A percentile compares a stretch with the other conserved stretches of the same genome.
Evolutionary conservation across 2,888 invertebrate genomes (phyloP).

Genomic region (Himalopsyche tibetana): DNA sequence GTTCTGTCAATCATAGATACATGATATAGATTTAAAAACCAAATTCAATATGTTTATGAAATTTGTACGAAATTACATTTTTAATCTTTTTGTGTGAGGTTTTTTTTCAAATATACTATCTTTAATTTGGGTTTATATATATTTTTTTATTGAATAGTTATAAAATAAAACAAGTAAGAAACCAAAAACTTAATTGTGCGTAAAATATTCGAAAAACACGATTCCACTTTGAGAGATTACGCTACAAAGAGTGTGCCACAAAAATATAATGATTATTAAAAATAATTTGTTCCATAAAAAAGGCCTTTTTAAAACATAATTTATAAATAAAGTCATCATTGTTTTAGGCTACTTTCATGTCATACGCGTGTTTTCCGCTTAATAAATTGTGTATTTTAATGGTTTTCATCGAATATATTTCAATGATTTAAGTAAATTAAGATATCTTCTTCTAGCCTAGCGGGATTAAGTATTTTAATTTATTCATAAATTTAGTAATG

Average conservation of each 20-base stretch:
- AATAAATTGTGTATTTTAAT: constrained; percentile 2
- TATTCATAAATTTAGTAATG: too few relatives aligned
- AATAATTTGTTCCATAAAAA: not conserved
- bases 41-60: too few relatives aligned
- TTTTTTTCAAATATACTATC: too few relatives aligned
- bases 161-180: too few relatives aligned
- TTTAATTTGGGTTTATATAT: too few relatives aligned
- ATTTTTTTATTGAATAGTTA: too few relatives aligned
- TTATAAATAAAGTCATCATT: not conserved
- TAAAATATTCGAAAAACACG: not conserved
- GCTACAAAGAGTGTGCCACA: not conserved
- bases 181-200: too few relatives aligned
- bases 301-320: not conserved
- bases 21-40: too few relatives aligned
- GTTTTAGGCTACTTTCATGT: not conserved
- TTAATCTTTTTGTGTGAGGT: too few relatives aligned
- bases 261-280: constrained; percentile 38
- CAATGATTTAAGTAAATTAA: constrained; percentile 18
- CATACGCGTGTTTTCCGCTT: not conserved
- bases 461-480: too few relatives aligned
- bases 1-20: too few relatives aligned
- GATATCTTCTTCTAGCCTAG: not conserved
- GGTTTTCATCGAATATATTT: not conserved
- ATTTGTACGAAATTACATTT: too few relatives aligned
- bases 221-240: not conserved